Evolutionary conservation across 2,113 vertebrate species (phyloP).

Genomic region (Sylvia atricapilla): DNA sequence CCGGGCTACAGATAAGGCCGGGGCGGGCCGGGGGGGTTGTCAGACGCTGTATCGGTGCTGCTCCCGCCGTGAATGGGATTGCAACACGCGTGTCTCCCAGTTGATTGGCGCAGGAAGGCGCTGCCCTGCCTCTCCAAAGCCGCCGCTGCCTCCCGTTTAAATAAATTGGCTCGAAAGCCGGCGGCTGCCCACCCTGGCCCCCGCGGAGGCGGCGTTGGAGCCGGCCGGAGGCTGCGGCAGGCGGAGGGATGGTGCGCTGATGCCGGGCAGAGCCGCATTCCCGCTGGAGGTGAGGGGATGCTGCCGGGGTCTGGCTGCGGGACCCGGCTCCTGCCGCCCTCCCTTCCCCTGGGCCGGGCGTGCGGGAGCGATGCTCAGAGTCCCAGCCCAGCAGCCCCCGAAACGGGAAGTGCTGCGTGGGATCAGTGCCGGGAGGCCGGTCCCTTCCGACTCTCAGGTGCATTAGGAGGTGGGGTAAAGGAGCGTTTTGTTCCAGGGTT

Average conservation of each 20-base stretch:
- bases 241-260: conserved; percentile 54
- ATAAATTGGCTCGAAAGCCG: conserved; percentile 48
- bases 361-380: background rate
- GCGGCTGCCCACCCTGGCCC: conserved; percentile 6
- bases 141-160: conserved; percentile 39
- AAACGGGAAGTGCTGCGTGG: background rate
- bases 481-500: background rate
- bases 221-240: conserved; percentile 7
- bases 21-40: background rate
- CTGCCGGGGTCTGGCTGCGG: background rate
- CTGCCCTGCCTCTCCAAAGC: conserved; percentile 42
- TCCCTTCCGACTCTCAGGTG: conserved; percentile 33
- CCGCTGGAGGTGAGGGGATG: conserved; percentile 71
- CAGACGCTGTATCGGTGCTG: background rate
- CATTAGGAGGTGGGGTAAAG: conserved; percentile 5
- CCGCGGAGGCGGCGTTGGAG: background rate
- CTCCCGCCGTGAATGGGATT: conserved; percentile 30
- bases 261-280: conserved; percentile 61
- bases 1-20: background rate
- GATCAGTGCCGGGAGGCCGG: background rate
- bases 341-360: background rate
- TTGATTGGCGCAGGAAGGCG: conserved; percentile 42
- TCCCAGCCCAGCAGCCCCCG: background rate
- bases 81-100: conserved; percentile 14
- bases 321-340: background rate